Percentiles rank a stretch among this genome's conserved stretches.
Evolutionary conservation across 2,113 vertebrate genomes (phyloP).

Genomic region (Peromyscus leucopus): DNA sequence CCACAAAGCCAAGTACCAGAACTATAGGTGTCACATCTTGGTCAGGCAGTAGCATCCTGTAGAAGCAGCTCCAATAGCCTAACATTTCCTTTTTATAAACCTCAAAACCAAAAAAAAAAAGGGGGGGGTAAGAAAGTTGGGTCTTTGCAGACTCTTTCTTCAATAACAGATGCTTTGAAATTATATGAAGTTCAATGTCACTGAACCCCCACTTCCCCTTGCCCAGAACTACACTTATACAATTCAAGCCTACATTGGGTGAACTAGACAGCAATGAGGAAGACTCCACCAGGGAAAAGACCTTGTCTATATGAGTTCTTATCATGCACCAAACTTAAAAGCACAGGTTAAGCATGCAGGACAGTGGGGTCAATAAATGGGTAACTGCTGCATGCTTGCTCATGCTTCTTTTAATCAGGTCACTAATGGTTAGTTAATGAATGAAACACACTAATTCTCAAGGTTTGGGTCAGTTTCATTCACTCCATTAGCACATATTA

Average conservation of each 20-base stretch:
- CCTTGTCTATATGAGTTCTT: too few species aligned
- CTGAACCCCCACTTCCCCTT: rapidly evolving
- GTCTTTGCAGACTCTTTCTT: background rate
- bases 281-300: background rate
- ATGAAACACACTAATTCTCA: background rate
- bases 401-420: background rate
- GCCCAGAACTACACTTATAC: background rate
- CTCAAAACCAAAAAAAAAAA: background rate
- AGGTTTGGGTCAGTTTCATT: background rate
- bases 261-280: background rate
- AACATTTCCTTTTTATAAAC: background rate
- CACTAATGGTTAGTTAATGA: background rate
- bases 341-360: too few species aligned
- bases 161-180: background rate
- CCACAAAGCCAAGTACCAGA: background rate
- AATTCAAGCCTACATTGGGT: too few species aligned
- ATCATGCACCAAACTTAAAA: background rate
- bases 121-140: background rate
- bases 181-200: background rate
- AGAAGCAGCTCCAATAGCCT: background rate
- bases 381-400: background rate
- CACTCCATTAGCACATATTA: background rate
- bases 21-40: background rate
- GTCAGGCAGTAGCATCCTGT: background rate
- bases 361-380: background rate